phyloP scores from a whole-genome alignment of 1,140 invertebrate genomes.

The Marisa cornuarietis region DNA sequence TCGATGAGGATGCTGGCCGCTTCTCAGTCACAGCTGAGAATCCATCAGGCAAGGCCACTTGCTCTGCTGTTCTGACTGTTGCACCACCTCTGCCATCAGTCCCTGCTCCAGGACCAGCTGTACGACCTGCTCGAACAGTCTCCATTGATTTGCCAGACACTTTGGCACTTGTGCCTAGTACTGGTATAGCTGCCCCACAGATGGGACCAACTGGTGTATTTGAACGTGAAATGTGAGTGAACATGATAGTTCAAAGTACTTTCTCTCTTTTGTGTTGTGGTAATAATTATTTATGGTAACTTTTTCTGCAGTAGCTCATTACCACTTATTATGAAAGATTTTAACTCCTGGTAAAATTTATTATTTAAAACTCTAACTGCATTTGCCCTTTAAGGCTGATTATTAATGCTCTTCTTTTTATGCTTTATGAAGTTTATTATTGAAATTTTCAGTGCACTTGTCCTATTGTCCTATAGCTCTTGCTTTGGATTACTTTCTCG shows the following conservation, averaged over 20 bases:
- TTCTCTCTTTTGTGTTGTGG: no score
- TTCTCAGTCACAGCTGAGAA: constrained; percentile 67
- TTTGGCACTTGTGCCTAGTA: no score
- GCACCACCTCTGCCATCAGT: constrained; percentile 54
- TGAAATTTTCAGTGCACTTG: no score
- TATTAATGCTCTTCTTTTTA: no score
- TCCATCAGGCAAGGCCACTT: constrained; percentile 67
- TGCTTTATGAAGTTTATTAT: no score
- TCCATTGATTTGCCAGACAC: constrained; percentile 26
- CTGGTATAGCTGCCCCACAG: no score
- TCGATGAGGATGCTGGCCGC: constrained; percentile 63
- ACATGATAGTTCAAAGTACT: not conserved
- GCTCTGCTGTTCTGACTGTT: constrained; percentile 62
- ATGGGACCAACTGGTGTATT: not conserved
- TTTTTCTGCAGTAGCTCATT: not conserved
- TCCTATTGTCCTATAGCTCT: no score
- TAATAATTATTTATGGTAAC: not conserved
- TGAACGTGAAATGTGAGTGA: constrained; percentile 26
- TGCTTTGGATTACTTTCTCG: constrained; percentile 6
- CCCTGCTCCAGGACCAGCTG: constrained; percentile 19
- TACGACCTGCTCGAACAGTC: constrained; percentile 13
- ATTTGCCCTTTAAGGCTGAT: no score
- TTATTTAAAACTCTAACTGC: no score
- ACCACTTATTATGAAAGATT: not conserved
- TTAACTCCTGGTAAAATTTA: not conserved